Percentiles rank a stretch among this genome's conserved stretches.
These are phyloP conservation scores for Amphiprion ocellaris DNA, from an alignment of 2,113 vertebrate genomes.

Conservation along the genomic window DNA sequence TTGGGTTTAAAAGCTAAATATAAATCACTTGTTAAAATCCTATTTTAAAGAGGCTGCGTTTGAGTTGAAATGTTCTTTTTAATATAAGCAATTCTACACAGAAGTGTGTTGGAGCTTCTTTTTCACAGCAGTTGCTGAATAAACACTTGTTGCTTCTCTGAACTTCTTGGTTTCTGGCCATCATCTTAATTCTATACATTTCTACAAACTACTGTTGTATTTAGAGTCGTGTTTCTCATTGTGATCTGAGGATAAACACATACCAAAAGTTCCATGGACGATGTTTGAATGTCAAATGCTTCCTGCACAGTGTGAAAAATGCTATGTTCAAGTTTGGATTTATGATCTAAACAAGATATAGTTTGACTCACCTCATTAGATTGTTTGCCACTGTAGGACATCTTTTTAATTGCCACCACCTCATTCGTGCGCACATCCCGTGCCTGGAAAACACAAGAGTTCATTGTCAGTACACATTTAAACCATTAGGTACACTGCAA, in stretches of 20 bases:
- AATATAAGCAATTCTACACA: not conserved
- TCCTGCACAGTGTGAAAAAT: not conserved
- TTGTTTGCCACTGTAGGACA: slow-evolving; percentile 99
- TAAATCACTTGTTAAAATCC: not conserved
- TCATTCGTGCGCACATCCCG: slow-evolving; percentile 97
- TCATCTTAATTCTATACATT: too few species aligned
- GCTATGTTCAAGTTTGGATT: not conserved
- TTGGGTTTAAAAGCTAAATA: too few species aligned
- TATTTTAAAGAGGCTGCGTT: not conserved
- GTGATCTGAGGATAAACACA: not conserved
- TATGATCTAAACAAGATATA: not conserved
- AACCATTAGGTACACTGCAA: not conserved
- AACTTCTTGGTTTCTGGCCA: too few species aligned
- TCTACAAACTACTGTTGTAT: too few species aligned
- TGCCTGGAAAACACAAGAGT: slow-evolving; percentile 84
- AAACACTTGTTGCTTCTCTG: too few species aligned
- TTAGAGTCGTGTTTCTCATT: not conserved
- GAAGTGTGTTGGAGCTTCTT: not conserved
- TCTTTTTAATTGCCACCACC: slow-evolving; percentile 99
- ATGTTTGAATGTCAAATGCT: too few species aligned
- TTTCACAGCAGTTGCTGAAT: not conserved
- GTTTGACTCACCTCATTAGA: slow-evolving; percentile 92
- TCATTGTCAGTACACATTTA: slow-evolving; percentile 8
- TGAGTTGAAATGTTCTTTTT: not conserved
- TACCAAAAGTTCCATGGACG: not conserved